phyloP scores from a whole-genome alignment of 2,113 vertebrate species.

The Ranitomeya imitator region DNA sequence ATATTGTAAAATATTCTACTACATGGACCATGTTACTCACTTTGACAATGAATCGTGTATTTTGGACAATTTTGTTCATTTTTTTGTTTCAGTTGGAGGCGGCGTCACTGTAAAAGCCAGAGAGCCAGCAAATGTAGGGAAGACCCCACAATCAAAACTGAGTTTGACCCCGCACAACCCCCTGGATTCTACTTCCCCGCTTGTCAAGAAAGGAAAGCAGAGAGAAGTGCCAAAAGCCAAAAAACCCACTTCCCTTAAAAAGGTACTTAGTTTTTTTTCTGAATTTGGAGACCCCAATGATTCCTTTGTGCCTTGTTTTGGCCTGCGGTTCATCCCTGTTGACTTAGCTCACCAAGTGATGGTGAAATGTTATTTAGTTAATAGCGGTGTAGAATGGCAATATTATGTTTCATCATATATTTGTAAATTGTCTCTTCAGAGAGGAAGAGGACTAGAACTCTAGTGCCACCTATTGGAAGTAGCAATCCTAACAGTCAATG shows the following conservation, averaged over 20 bases:
- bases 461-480: no score
- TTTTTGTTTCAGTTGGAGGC: constrained; percentile 79
- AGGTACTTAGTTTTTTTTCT: constrained; percentile 67
- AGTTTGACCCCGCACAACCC: constrained; percentile 91
- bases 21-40: not conserved
- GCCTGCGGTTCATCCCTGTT: no score
- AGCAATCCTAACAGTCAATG: no score
- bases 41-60: no score
- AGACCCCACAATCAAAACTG: constrained; percentile 71
- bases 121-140: constrained; percentile 72
- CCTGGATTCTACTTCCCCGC: constrained; percentile 91
- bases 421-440: no score
- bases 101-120: constrained; percentile 84
- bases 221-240: constrained; percentile 93
- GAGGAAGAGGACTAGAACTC: no score
- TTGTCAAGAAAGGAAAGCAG: constrained; percentile 96
- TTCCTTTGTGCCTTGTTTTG: not conserved
- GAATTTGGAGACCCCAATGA: not conserved
- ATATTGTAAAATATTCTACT: not conserved
- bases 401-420: no score
- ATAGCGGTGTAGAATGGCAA: no score
- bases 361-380: not conserved
- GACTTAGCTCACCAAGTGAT: not conserved
- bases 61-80: not conserved
- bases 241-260: constrained; percentile 93